Evolutionary conservation across 2,113 vertebrate genomes (phyloP).

Genomic region (Nipponia nippon): DNA sequence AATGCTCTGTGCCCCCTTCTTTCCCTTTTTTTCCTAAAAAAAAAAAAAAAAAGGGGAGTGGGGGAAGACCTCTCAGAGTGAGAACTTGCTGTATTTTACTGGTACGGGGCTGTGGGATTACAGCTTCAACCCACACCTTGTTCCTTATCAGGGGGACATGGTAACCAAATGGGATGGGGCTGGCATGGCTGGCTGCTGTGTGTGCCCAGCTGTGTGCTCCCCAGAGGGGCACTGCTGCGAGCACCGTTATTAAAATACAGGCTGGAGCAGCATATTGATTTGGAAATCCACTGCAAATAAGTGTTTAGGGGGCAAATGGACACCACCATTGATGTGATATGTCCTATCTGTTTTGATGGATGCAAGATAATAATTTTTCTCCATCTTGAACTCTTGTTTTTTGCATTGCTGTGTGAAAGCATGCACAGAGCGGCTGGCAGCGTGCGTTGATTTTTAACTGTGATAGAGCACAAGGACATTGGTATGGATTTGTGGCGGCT

Average conservation of each 20-base stretch:
- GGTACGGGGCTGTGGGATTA: background rate
- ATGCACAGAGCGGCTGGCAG: rapidly evolving
- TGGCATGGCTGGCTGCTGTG: background rate
- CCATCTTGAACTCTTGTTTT: background rate
- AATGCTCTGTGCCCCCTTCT: background rate
- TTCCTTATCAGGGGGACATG: rapidly evolving
- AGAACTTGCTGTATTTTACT: background rate
- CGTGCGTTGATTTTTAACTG: rapidly evolving
- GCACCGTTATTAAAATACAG: rapidly evolving
- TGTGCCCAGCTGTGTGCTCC: background rate
- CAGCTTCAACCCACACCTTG: background rate
- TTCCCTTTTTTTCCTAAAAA: background rate
- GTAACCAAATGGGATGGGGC: background rate
- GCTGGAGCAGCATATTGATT: background rate
- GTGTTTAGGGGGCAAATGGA: background rate
- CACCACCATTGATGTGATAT: background rate
- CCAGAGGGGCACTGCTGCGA: background rate
- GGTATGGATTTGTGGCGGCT: background rate
- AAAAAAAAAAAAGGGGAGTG: background rate
- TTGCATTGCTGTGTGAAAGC: background rate
- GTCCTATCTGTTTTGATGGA: background rate
- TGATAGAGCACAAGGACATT: rapidly evolving
- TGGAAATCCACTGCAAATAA: background rate
- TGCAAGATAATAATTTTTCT: rapidly evolving
- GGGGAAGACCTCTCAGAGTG: background rate